phyloP scores from a whole-genome alignment of 2,113 vertebrate species.

The Rafetus swinhoei region DNA sequence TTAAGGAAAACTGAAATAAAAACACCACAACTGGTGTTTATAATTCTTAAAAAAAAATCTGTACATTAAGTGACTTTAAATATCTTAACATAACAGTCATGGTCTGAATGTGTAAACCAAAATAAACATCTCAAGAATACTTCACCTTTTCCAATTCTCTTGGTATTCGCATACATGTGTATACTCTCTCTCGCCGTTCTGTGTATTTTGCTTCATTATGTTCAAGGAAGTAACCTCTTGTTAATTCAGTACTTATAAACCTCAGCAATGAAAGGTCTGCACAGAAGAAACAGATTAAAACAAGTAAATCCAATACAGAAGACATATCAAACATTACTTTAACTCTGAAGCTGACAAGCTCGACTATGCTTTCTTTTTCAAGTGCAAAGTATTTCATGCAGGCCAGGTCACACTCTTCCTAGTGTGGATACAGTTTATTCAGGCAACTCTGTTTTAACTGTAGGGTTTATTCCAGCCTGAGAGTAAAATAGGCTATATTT shows the following conservation, averaged over 20 bases:
- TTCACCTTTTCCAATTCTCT: conserved; percentile 96
- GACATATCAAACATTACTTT: neutral
- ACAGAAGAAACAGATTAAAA: conserved; percentile 66
- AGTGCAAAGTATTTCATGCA: neutral
- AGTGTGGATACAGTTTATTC: neutral
- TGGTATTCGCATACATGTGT: conserved; percentile 97
- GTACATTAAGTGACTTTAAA: neutral
- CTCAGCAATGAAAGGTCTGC: conserved; percentile 91
- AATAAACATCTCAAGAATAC: conserved; percentile 3
- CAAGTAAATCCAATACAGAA: conserved; percentile 5
- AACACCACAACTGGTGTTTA: neutral
- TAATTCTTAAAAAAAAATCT: no score
- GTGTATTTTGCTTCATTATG: conserved; percentile 98
- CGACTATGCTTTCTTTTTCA: neutral
- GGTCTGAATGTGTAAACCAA: neutral
- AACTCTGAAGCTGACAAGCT: neutral
- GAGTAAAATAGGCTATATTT: neutral
- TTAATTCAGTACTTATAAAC: conserved; percentile 95
- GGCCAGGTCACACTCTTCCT: neutral
- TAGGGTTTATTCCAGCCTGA: neutral
- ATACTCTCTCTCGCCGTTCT: conserved; percentile 93
- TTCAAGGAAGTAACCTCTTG: conserved; percentile 97
- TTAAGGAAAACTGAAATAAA: neutral
- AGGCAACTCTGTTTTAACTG: neutral
- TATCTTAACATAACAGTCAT: neutral